These are phyloP conservation scores for Musca vetustissima DNA, from an alignment of 1,140 invertebrate species.

Conservation along the genomic window DNA sequence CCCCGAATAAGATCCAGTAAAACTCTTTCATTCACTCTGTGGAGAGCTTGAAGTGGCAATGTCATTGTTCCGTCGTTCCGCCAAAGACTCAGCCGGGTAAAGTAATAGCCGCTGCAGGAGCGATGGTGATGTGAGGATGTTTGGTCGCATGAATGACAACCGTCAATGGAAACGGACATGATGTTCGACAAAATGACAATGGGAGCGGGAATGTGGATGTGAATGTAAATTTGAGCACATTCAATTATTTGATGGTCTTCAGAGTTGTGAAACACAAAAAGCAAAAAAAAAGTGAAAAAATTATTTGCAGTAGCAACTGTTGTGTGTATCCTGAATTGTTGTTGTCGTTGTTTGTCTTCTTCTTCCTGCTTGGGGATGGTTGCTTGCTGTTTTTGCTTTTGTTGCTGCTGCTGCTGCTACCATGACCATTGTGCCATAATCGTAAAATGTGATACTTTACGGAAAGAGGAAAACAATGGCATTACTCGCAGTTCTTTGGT, in stretches of 20 bases:
- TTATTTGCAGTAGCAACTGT: neutral
- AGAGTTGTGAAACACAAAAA: neutral
- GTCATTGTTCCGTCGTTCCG: constrained; percentile 5
- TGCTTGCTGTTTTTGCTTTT: too few relatives aligned
- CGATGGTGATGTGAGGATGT: too few relatives aligned
- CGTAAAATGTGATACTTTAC: constrained; percentile 21
- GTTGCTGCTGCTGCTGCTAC: too few relatives aligned
- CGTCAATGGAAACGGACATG: too few relatives aligned
- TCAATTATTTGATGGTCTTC: constrained; percentile 24
- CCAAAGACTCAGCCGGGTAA: neutral
- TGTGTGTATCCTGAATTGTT: too few relatives aligned
- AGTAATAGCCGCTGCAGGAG: too few relatives aligned
- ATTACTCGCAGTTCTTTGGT: constrained; percentile 1
- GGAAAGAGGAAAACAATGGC: constrained; percentile 15
- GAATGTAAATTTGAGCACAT: constrained; percentile 23
- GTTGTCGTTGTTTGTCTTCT: too few relatives aligned
- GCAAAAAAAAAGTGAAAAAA: neutral
- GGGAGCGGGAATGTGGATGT: neutral
- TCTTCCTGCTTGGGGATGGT: too few relatives aligned
- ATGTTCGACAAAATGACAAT: too few relatives aligned
- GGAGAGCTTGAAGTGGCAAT: constrained; percentile 14
- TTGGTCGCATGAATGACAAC: too few relatives aligned
- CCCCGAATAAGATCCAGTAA: neutral
- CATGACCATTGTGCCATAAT: constrained; percentile 4
- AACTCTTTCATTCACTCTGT: neutral